Conservation (phyloP, 2,888 invertebrate genomes). For the Limnephilus auricula region DNA sequence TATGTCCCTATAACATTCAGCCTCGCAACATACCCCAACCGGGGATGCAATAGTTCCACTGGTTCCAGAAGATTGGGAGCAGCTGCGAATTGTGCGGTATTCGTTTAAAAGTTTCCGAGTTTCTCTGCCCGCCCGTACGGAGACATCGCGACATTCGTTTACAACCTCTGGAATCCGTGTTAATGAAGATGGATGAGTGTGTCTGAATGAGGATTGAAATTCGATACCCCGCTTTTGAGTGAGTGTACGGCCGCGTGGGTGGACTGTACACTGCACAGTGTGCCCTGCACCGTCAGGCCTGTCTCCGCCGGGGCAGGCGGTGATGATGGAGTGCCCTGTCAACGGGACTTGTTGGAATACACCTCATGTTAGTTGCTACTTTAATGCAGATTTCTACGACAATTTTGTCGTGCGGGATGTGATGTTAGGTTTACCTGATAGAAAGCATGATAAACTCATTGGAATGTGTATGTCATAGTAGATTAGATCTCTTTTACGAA, state of each 20-base stretch:
- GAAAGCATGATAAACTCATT: neutral
- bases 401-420: neutral
- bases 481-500: too few relatives aligned
- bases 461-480: neutral
- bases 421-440: neutral
- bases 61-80: too few relatives aligned
- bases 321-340: neutral
- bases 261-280: neutral
- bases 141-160: neutral
- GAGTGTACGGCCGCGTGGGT: neutral
- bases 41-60: too few relatives aligned
- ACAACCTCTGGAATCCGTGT: neutral
- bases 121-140: neutral
- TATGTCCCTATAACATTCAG: too few relatives aligned
- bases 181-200: neutral
- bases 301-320: neutral
- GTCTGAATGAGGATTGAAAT: neutral
- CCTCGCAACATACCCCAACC: too few relatives aligned
- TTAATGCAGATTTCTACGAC: neutral
- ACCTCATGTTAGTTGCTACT: neutral
- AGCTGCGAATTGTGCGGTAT: too few relatives aligned
- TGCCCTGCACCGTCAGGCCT: neutral
- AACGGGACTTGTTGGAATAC: neutral
- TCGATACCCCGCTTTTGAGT: conserved; percentile 1
- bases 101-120: too few relatives aligned